Percentiles rank a stretch among this genome's conserved stretches.
These are phyloP conservation scores for Papilio aristodemus DNA, from an alignment of 1,140 invertebrate genomes.

Conservation along the genomic window DNA sequence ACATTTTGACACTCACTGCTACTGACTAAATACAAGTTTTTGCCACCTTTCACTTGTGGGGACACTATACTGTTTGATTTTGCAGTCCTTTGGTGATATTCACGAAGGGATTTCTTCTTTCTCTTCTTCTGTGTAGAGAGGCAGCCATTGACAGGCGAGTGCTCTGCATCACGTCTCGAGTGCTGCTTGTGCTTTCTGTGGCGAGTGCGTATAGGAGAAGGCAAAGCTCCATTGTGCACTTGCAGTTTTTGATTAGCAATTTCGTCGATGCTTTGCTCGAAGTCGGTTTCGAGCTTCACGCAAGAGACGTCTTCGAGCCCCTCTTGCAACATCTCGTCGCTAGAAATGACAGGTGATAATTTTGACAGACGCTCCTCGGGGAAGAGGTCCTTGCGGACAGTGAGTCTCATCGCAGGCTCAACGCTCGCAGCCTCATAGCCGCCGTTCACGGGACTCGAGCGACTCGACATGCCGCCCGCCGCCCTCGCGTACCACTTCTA, in stretches of 20 bases:
- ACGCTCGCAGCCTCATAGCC: constrained; percentile 61
- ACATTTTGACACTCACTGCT: constrained; percentile 73
- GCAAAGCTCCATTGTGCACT: constrained; percentile 57
- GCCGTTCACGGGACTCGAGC: constrained; percentile 74
- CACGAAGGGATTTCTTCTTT: constrained; percentile 63
- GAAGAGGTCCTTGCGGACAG: constrained; percentile 76
- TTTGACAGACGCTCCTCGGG: constrained; percentile 61
- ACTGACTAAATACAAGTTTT: constrained; percentile 78
- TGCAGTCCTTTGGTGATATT: constrained; percentile 56
- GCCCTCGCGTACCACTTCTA: constrained; percentile 75
- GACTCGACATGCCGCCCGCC: constrained; percentile 75
- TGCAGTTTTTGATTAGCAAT: constrained; percentile 66
- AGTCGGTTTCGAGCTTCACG: constrained; percentile 77
- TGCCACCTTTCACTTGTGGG: constrained; percentile 73
- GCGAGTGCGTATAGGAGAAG: constrained; percentile 55
- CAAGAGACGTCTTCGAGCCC: constrained; percentile 58
- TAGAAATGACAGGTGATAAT: constrained; percentile 48
- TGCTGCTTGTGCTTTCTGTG: constrained; percentile 72
- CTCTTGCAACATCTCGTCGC: constrained; percentile 48
- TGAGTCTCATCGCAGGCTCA: constrained; percentile 67
- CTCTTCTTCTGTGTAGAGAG: constrained; percentile 65
- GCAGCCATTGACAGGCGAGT: constrained; percentile 64
- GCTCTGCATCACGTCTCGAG: constrained; percentile 61
- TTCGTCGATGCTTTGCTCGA: constrained; percentile 78
- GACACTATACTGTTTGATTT: constrained; percentile 61